These are phyloP conservation scores for Lophotriccus pileatus DNA, from an alignment of 2,797 vertebrate species.

Conservation along the genomic window DNA sequence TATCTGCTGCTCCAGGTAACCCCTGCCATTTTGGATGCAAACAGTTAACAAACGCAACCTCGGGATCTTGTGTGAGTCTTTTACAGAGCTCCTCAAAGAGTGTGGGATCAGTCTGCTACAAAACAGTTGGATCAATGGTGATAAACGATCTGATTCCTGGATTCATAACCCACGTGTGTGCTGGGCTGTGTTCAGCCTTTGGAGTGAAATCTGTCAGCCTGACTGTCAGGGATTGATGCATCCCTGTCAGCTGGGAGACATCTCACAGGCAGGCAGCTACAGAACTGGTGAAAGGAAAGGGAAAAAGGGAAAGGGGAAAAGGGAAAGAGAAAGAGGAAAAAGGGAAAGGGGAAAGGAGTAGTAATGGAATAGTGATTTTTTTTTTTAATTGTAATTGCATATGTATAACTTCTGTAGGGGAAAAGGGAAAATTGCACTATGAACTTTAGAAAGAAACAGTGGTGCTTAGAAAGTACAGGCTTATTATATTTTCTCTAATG, in stretches of 20 bases:
- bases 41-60: background rate
- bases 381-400: conserved; percentile 25
- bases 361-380: conserved; percentile 24
- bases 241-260: background rate
- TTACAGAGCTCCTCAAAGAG: background rate
- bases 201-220: background rate
- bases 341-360: conserved; percentile 13
- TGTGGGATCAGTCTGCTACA: background rate
- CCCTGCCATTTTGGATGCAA: background rate
- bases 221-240: fast-evolving
- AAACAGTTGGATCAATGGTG: background rate
- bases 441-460: conserved; percentile 63
- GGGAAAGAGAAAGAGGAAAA: background rate
- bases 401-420: conserved; percentile 48
- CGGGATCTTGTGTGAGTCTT: background rate
- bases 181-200: background rate
- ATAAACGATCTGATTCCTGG: background rate
- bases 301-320: background rate
- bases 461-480: conserved; percentile 60
- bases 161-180: background rate
- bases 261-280: background rate
- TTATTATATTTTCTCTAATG: conserved; percentile 53
- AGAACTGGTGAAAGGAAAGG: background rate
- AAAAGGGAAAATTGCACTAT: conserved; percentile 76
- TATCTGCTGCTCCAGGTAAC: background rate